phyloP scores from a whole-genome alignment of 2,888 invertebrate species.

The Apamea epomidion region DNA sequence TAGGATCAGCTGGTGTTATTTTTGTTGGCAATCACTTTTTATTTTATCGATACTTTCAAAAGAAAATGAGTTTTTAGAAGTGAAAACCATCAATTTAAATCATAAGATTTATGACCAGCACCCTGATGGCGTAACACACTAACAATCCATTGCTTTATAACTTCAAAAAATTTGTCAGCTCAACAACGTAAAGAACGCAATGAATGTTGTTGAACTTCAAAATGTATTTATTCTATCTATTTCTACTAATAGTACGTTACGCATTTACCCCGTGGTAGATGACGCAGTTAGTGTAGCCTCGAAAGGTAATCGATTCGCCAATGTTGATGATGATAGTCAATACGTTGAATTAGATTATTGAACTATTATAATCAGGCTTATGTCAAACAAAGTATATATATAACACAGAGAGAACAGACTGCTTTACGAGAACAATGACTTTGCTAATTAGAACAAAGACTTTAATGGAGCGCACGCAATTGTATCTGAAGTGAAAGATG shows the following conservation, averaged over 20 bases:
- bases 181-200: no score
- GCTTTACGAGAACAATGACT: conserved; percentile 4
- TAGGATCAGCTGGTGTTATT: background rate
- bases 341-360: background rate
- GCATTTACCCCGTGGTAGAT: no score
- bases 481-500: conserved; percentile 25
- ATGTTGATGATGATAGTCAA: background rate
- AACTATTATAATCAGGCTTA: background rate
- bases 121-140: no score
- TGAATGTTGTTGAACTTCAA: no score
- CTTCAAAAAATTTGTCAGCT: no score
- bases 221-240: no score
- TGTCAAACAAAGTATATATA: background rate
- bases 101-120: background rate
- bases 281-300: background rate
- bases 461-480: conserved; percentile 16
- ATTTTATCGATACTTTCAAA: background rate
- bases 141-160: no score
- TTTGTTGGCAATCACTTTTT: background rate
- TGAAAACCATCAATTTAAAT: background rate
- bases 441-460: conserved; percentile 23
- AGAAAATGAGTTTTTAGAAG: background rate
- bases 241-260: no score
- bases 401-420: background rate
- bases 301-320: background rate